Evolutionary conservation across 2,113 vertebrate species (phyloP).

Genomic region (Sigmodon hispidus): DNA sequence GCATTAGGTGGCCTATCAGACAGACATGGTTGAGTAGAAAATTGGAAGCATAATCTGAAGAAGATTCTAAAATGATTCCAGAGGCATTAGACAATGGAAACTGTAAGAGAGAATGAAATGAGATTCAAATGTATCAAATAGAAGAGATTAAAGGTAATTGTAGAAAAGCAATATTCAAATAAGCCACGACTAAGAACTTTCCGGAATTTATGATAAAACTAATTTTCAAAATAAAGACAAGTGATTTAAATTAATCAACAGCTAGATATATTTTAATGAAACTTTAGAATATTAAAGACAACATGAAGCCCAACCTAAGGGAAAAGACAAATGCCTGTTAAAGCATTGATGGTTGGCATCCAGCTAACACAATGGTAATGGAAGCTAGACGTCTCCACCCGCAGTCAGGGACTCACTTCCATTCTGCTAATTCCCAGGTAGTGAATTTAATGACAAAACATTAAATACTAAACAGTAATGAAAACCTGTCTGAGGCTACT

Average conservation of each 20-base stretch:
- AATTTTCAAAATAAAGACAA: constrained; percentile 15
- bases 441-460: neutral
- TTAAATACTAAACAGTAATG: neutral
- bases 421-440: neutral
- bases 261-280: neutral
- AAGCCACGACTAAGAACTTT: constrained; percentile 7
- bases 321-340: neutral
- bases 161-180: constrained; percentile 23
- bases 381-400: neutral
- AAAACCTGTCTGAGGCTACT: neutral
- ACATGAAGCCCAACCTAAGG: neutral
- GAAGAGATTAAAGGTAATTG: neutral
- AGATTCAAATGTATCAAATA: neutral
- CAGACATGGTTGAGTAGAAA: neutral
- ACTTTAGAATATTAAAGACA: neutral
- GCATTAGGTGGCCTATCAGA: neutral
- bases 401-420: no score
- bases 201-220: neutral
- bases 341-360: neutral
- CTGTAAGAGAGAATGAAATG: constrained; percentile 10
- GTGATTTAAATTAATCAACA: constrained; percentile 1
- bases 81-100: neutral
- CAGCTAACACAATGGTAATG: neutral
- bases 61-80: neutral
- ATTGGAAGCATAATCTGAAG: constrained; percentile 38